A percentile compares a stretch with the other conserved stretches of the same genome.
These are phyloP conservation scores for Drosophila phalerata DNA, from an alignment of 2,888 invertebrate species.

Conservation along the genomic window DNA sequence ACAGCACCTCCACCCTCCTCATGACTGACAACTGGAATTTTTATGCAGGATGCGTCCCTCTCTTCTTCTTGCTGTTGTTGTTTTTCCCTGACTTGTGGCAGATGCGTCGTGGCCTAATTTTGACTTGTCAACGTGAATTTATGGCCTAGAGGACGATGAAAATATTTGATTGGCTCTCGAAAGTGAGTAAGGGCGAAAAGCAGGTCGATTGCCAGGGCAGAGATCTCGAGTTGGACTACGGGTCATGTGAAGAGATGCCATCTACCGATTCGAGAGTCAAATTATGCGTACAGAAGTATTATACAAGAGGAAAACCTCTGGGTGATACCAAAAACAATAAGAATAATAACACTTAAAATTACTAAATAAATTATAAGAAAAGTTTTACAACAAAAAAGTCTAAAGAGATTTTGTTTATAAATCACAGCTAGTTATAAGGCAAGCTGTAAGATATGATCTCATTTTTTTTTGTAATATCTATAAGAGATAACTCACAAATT, in stretches of 20 bases:
- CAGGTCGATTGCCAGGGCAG: conserved; percentile 24
- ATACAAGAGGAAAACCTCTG: not conserved
- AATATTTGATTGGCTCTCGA: conserved; percentile 71
- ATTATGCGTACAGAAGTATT: not conserved
- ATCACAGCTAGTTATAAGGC: not conserved
- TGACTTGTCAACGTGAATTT: conserved; percentile 69
- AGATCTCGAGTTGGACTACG: conserved; percentile 23
- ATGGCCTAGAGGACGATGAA: conserved; percentile 64
- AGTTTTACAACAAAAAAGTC: not conserved
- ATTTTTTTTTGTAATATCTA: not conserved
- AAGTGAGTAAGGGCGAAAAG: conserved; percentile 21
- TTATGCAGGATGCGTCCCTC: conserved; percentile 48
- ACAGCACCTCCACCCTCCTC: not conserved
- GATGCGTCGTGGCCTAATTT: conserved; percentile 61
- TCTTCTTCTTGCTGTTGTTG: conserved; percentile 12
- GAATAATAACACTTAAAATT: not conserved
- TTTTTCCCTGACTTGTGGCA: conserved; percentile 9
- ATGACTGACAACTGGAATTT: conserved; percentile 32
- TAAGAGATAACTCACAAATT: not conserved
- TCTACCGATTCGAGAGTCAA: not conserved
- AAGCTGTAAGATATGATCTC: not conserved
- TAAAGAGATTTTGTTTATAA: not conserved
- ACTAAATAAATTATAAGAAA: not conserved
- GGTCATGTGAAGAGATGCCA: conserved; percentile 15
- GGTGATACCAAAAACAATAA: too few relatives aligned